Conservation (phyloP, 1,140 invertebrate species). For the Andrena cerasifolii region DNA sequence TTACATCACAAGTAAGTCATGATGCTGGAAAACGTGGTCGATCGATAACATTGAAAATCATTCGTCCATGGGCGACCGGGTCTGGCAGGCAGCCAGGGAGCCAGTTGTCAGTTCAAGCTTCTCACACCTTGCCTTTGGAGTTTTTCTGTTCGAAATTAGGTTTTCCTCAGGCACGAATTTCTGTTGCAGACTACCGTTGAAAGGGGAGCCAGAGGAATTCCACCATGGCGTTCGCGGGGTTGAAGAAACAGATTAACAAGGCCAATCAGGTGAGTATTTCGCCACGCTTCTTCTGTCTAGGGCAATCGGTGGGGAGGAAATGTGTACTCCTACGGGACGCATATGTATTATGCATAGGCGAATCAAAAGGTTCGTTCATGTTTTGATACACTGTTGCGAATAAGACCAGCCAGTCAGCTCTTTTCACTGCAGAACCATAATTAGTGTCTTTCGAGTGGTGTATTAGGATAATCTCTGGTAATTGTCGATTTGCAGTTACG, state of each 20-base stretch:
- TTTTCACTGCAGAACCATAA: too few relatives aligned
- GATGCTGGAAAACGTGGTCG: conserved; percentile 53
- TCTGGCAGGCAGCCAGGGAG: conserved; percentile 50
- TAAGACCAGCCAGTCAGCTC: too few relatives aligned
- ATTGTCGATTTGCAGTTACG: too few relatives aligned
- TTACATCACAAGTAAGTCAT: conserved; percentile 62
- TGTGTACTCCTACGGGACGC: too few relatives aligned
- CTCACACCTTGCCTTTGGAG: conserved; percentile 13
- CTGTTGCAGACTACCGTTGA: conserved; percentile 36
- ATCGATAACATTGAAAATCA: conserved; percentile 69
- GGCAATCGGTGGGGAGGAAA: too few relatives aligned
- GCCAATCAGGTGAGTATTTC: conserved; percentile 93
- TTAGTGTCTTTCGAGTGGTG: too few relatives aligned
- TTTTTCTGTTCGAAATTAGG: background rate
- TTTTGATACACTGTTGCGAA: too few relatives aligned
- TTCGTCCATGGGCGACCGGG: conserved; percentile 36
- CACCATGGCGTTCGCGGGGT: conserved; percentile 96
- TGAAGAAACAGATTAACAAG: conserved; percentile 99
- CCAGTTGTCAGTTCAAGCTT: conserved; percentile 37
- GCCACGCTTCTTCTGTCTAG: background rate
- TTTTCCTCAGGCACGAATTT: background rate
- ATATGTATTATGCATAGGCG: too few relatives aligned
- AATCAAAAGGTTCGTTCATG: too few relatives aligned
- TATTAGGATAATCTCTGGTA: too few relatives aligned
- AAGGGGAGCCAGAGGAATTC: conserved; percentile 12